These are phyloP conservation scores for Cantharis lateralis DNA, from an alignment of 2,888 invertebrate genomes.

Conservation along the genomic window DNA sequence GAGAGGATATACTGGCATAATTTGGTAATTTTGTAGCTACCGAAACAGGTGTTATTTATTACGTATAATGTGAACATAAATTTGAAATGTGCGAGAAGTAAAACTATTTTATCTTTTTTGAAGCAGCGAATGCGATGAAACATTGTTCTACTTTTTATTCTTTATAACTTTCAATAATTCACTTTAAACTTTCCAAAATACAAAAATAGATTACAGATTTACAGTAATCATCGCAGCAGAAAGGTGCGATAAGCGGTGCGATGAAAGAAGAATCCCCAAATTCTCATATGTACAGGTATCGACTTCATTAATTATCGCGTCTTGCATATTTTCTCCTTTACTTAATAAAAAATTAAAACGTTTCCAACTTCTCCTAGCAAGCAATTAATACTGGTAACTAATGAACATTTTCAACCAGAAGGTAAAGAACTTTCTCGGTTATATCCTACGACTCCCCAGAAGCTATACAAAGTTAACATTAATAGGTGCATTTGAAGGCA, in stretches of 20 bases:
- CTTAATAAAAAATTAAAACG: slow-evolving; percentile 9
- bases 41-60: slow-evolving; percentile 35
- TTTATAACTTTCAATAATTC: slow-evolving; percentile 20
- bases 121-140: slow-evolving; percentile 23
- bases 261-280: neutral
- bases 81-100: slow-evolving; percentile 29
- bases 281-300: neutral
- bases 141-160: slow-evolving; percentile 25
- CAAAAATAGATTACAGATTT: slow-evolving; percentile 2
- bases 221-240: neutral
- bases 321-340: neutral
- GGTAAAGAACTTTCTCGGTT: slow-evolving; percentile 14
- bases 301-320: neutral
- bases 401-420: slow-evolving; percentile 11
- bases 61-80: slow-evolving; percentile 33
- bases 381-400: slow-evolving; percentile 15
- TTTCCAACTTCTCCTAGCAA: neutral
- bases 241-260: neutral
- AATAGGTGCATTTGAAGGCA: slow-evolving; percentile 18
- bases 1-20: slow-evolving; percentile 29
- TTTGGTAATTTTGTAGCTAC: slow-evolving; percentile 32
- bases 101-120: slow-evolving; percentile 31
- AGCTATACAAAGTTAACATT: slow-evolving; percentile 22
- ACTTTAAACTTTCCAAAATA: slow-evolving; percentile 10
- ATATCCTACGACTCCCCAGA: slow-evolving; percentile 18